These are phyloP conservation scores for Borostomias antarcticus DNA, from an alignment of 2,797 vertebrate genomes.

Conservation along the genomic window DNA sequence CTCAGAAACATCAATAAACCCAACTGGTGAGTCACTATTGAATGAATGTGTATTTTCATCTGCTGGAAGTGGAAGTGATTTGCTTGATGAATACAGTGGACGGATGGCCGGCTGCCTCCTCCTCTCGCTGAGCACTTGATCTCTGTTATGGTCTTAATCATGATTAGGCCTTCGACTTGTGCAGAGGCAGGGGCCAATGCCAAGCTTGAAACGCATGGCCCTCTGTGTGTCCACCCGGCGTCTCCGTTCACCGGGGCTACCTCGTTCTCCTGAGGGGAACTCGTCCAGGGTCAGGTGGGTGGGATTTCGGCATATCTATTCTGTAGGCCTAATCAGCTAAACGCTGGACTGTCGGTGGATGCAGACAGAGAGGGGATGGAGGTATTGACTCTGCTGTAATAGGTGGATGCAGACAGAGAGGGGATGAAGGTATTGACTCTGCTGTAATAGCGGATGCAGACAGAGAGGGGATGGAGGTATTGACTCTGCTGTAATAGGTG, in stretches of 20 bases:
- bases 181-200: conserved; percentile 57
- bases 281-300: conserved; percentile 31
- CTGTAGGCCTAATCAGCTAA: conserved; percentile 73
- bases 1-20: conserved; percentile 60
- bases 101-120: conserved; percentile 64
- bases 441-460: too few relatives aligned
- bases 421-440: too few relatives aligned
- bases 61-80: conserved; percentile 73
- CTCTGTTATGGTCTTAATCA: conserved; percentile 67
- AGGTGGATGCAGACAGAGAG: too few relatives aligned
- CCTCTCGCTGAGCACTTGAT: conserved; percentile 27
- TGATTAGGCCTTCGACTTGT: conserved; percentile 68
- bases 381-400: too few relatives aligned
- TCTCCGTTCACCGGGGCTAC: conserved; percentile 55
- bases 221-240: conserved; percentile 38
- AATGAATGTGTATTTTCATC: conserved; percentile 74
- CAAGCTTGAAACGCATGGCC: conserved; percentile 53
- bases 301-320: conserved; percentile 53
- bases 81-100: conserved; percentile 68
- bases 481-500: too few relatives aligned
- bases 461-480: too few relatives aligned
- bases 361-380: conserved; percentile 41
- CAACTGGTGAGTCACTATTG: conserved; percentile 75
- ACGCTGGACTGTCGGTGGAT: conserved; percentile 53
- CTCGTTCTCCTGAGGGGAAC: too few relatives aligned